A percentile compares a stretch with the other conserved stretches of the same genome.
These are phyloP conservation scores for Loriculus beryllinus DNA, from an alignment of 2,797 vertebrate genomes.

Conservation along the genomic window DNA sequence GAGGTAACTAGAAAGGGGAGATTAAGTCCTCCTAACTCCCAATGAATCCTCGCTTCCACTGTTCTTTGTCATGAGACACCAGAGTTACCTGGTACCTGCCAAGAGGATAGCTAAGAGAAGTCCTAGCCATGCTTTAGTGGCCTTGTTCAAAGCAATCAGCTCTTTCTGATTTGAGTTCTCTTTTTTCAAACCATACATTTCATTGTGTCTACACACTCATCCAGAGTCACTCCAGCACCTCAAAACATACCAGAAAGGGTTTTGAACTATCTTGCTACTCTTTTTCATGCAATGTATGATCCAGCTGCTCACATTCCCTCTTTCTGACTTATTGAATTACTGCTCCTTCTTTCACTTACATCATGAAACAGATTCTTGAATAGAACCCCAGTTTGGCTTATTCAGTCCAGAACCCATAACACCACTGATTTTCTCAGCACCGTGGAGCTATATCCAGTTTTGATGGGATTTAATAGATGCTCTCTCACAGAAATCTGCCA, in stretches of 20 bases:
- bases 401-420: neutral
- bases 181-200: neutral
- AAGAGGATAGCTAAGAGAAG: neutral
- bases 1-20: neutral
- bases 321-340: neutral
- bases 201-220: neutral
- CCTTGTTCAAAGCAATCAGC: neutral
- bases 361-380: neutral
- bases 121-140: neutral
- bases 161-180: neutral
- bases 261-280: neutral
- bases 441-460: neutral
- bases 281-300: neutral
- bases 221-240: neutral
- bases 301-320: neutral
- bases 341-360: neutral
- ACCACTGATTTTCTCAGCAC: neutral
- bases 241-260: neutral
- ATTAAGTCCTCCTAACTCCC: neutral
- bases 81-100: neutral
- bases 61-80: neutral
- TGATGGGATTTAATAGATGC: neutral
- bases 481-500: neutral
- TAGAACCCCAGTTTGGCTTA: neutral
- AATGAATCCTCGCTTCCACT: neutral